These are phyloP conservation scores for Oncorhynchus kisutch DNA, from an alignment of 2,113 vertebrate genomes.

Conservation along the genomic window DNA sequence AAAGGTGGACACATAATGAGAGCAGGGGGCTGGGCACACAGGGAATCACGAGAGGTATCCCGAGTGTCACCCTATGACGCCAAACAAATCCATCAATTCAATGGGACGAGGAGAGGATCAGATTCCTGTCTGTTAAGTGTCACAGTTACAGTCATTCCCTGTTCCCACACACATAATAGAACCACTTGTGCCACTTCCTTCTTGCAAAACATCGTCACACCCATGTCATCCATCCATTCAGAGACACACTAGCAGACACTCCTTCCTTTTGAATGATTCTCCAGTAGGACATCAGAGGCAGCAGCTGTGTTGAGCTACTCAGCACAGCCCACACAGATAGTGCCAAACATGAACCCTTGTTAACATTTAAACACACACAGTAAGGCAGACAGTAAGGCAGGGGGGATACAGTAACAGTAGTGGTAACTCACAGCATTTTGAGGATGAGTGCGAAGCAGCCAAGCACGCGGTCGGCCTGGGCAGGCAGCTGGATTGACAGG, in stretches of 20 bases:
- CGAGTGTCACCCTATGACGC: slow-evolving; percentile 24
- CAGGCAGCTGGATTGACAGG: slow-evolving; percentile 95
- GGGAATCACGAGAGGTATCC: slow-evolving; percentile 11
- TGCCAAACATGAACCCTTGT: not conserved
- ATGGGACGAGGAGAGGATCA: slow-evolving; percentile 19
- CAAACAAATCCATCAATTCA: not conserved
- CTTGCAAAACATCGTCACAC: not conserved
- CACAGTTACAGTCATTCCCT: slow-evolving; percentile 3
- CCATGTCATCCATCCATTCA: not conserved
- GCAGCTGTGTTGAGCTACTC: no score
- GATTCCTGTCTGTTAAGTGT: slow-evolving; percentile 27
- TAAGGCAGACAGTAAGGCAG: no score
- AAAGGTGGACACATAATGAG: not conserved
- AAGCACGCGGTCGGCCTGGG: slow-evolving; percentile 92
- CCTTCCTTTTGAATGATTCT: no score
- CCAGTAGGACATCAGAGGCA: no score
- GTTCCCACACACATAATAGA: slow-evolving; percentile 2
- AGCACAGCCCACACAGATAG: not conserved
- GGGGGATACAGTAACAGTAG: slow-evolving; percentile 11
- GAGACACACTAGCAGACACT: no score
- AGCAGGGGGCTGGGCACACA: not conserved
- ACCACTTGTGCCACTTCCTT: not conserved
- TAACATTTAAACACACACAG: slow-evolving; percentile 7
- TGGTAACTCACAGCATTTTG: slow-evolving; percentile 93
- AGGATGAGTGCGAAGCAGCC: slow-evolving; percentile 97